A percentile compares a stretch with the other conserved stretches of the same genome.
Evolutionary conservation across 2,113 vertebrate species (phyloP).

Genomic region (Taxidea taxus): DNA sequence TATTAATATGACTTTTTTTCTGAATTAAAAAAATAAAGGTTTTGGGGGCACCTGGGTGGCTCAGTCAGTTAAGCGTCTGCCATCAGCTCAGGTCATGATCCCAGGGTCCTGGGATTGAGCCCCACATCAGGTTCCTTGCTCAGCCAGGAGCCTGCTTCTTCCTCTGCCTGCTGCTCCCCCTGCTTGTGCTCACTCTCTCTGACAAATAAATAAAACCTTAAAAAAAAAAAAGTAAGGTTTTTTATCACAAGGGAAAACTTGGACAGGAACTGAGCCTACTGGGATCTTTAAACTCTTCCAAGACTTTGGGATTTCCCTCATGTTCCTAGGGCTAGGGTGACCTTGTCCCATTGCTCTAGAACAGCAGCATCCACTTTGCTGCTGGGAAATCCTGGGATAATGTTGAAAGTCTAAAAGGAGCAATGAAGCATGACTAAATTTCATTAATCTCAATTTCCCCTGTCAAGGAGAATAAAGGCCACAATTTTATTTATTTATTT

Average conservation of each 20-base stretch:
- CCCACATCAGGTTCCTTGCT: too few relatives aligned
- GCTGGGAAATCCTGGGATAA: background rate
- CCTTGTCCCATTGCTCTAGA: background rate
- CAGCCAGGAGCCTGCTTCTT: too few relatives aligned
- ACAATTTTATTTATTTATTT: background rate
- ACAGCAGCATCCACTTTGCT: background rate
- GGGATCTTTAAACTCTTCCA: background rate
- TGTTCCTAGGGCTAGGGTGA: background rate
- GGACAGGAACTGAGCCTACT: background rate
- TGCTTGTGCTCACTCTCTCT: too few relatives aligned
- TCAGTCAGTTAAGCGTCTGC: too few relatives aligned
- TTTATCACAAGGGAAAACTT: background rate
- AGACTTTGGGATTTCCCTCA: background rate
- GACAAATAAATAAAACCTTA: too few relatives aligned
- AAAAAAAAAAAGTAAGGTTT: background rate
- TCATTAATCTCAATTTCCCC: background rate
- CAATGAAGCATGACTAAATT: background rate
- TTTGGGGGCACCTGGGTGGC: too few relatives aligned
- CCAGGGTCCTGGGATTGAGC: too few relatives aligned
- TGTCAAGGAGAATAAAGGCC: background rate
- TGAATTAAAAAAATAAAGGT: background rate
- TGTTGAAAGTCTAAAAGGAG: background rate
- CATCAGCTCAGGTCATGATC: too few relatives aligned
- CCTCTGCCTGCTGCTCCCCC: too few relatives aligned
- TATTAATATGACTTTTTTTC: background rate